Percentiles rank a stretch among this genome's conserved stretches.
phyloP scores from a whole-genome alignment of 2,113 vertebrate genomes.

The Falcunculus frontatus region DNA sequence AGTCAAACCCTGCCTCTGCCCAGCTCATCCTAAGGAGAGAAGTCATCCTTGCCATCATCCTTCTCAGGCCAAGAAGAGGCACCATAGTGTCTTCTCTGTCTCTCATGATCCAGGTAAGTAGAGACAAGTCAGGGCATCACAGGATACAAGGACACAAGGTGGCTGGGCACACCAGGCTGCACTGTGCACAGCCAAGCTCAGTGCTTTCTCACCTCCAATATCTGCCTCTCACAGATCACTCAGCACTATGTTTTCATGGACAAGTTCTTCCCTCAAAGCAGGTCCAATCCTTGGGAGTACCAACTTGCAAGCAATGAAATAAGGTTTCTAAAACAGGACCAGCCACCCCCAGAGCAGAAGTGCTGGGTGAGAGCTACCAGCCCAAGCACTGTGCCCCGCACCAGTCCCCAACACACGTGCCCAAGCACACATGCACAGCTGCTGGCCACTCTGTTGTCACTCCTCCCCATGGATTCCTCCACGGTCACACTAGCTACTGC shows the following conservation, averaged over 20 bases:
- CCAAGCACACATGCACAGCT: background rate
- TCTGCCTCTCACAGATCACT: background rate
- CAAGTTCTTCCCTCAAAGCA: background rate
- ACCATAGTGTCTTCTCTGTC: background rate
- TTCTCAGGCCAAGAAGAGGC: background rate
- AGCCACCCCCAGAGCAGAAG: background rate
- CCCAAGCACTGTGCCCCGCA: background rate
- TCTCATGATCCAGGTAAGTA: background rate
- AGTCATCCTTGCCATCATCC: background rate
- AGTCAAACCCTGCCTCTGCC: background rate
- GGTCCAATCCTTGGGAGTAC: background rate
- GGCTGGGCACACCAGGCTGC: background rate
- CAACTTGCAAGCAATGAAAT: background rate
- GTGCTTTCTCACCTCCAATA: background rate
- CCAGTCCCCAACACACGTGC: background rate
- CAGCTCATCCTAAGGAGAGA: background rate
- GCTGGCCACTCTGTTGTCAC: background rate
- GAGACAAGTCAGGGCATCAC: background rate
- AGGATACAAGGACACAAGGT: background rate
- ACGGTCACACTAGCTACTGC: slow-evolving; percentile 13
- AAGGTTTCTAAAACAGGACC: background rate
- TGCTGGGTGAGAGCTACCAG: background rate
- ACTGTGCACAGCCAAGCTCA: background rate
- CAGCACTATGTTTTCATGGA: background rate
- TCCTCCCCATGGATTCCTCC: background rate